These are phyloP conservation scores for Bucco capensis DNA, from an alignment of 2,113 vertebrate genomes.

Conservation along the genomic window DNA sequence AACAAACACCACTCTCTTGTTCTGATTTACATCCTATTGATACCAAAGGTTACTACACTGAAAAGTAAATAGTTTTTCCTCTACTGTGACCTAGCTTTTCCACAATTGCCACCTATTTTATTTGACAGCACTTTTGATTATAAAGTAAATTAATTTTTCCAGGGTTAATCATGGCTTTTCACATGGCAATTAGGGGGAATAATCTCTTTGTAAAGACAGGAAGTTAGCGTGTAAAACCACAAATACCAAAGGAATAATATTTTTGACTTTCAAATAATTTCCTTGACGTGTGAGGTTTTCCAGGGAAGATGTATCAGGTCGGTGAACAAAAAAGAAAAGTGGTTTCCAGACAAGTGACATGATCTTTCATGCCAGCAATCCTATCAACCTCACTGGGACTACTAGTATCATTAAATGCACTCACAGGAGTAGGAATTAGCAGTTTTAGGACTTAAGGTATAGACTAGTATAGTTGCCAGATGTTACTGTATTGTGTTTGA, in stretches of 20 bases:
- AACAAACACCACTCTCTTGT: neutral
- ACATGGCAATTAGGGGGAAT: neutral
- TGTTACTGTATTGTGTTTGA: neutral
- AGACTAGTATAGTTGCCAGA: neutral
- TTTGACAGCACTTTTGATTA: constrained; percentile 6
- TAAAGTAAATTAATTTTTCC: neutral
- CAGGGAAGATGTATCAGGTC: neutral
- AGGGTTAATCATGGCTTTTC: neutral
- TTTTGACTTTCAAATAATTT: constrained; percentile 16
- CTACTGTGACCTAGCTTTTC: neutral
- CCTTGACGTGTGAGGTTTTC: neutral
- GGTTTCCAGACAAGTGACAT: neutral
- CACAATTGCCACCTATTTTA: neutral
- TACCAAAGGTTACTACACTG: constrained; percentile 11
- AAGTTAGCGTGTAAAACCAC: constrained; percentile 8
- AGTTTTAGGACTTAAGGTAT: constrained; percentile 1
- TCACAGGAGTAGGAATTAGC: neutral
- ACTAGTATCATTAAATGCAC: neutral
- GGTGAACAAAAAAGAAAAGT: neutral
- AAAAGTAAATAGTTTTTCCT: neutral
- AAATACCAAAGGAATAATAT: constrained; percentile 21
- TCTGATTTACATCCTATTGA: neutral
- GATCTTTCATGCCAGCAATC: constrained; percentile 16
- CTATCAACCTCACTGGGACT: constrained; percentile 13
- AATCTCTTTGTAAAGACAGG: neutral